Conservation (phyloP, 2,888 invertebrate genomes). For the Drosophila aldrichi region DNA sequence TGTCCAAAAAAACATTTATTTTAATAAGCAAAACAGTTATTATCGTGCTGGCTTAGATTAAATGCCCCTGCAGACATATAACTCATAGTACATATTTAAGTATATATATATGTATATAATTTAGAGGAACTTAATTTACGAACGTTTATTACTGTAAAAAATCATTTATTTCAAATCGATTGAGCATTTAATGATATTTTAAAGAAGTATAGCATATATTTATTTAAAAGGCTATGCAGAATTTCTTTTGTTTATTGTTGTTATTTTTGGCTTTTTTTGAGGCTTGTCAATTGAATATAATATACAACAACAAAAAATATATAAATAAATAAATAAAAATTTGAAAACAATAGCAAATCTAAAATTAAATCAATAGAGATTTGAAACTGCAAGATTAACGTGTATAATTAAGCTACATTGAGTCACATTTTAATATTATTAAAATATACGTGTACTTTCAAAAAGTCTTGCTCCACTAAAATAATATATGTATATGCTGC, state of each 20-base stretch:
- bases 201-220: neutral
- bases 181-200: too few relatives aligned
- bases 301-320: too few relatives aligned
- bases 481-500: too few relatives aligned
- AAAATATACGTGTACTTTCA: neutral
- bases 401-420: neutral
- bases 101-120: neutral
- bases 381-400: neutral
- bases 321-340: neutral
- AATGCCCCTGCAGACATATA: conserved; percentile 4
- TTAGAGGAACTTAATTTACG: neutral
- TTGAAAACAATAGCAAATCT: neutral
- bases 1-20: conserved; percentile 6
- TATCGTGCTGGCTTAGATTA: conserved; percentile 16
- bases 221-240: neutral
- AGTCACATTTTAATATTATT: neutral
- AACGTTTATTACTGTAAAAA: conserved; percentile 3
- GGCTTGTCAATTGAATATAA: neutral
- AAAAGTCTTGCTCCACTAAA: too few relatives aligned
- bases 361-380: conserved; percentile 1
- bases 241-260: neutral
- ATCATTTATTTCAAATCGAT: neutral
- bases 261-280: neutral
- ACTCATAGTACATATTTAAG: neutral
- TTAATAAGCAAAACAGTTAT: conserved; percentile 14